Percentiles rank a stretch among this genome's conserved stretches.
phyloP scores from a whole-genome alignment of 53 echinoderm and acorn worm genomes.

The Henricia sp. region DNA sequence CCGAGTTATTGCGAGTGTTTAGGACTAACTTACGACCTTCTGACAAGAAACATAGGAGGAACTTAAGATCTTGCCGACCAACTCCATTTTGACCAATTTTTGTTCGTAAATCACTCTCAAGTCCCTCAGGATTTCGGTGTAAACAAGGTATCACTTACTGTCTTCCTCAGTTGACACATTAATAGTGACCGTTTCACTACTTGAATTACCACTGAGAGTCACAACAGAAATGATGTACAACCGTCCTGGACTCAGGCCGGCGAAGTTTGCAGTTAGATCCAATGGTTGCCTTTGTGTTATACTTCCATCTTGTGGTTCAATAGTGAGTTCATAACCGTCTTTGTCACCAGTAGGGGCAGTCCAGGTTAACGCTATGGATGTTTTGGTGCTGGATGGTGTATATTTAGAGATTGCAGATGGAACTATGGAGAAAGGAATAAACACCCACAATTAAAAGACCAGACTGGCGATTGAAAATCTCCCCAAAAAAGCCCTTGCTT shows the following conservation, averaged over 20 bases:
- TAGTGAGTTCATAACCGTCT: conserved; percentile 5
- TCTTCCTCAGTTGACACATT: too few relatives aligned
- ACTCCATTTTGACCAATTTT: too few relatives aligned
- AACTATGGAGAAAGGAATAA: conserved; percentile 2
- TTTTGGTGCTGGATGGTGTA: background rate
- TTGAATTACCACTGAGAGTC: conserved; percentile 49
- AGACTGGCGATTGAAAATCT: too few relatives aligned
- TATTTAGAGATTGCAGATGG: conserved; percentile 4
- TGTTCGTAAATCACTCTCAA: too few relatives aligned
- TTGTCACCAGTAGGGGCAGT: background rate
- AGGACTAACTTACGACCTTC: too few relatives aligned
- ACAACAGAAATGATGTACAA: conserved; percentile 48
- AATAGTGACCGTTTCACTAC: conserved; percentile 7
- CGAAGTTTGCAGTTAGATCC: conserved; percentile 18
- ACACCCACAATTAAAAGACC: too few relatives aligned
- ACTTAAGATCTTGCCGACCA: too few relatives aligned
- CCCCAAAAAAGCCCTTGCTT: too few relatives aligned
- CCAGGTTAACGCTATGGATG: conserved; percentile 39
- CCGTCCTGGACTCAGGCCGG: conserved; percentile 54
- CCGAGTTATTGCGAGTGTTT: too few relatives aligned
- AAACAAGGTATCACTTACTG: too few relatives aligned
- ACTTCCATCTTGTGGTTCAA: conserved; percentile 14
- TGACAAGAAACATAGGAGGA: too few relatives aligned
- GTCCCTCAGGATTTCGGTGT: too few relatives aligned
- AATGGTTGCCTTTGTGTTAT: background rate